Conservation (phyloP, 2,113 vertebrate genomes). For the Struthio camelus region DNA sequence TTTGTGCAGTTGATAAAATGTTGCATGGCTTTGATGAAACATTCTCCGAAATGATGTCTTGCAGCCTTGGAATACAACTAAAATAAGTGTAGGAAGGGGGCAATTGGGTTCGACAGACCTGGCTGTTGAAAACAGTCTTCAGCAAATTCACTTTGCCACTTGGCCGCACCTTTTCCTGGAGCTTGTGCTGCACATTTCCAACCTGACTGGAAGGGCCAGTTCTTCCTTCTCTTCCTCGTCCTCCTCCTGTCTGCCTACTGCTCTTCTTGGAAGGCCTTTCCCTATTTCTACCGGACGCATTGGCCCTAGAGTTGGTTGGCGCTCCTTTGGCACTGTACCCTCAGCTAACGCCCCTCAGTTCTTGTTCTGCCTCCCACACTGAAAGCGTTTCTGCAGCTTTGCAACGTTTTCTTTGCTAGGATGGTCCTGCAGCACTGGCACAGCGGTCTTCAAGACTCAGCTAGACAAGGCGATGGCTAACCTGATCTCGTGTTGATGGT, state of each 20-base stretch:
- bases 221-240: not conserved
- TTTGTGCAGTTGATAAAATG: not conserved
- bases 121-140: not conserved
- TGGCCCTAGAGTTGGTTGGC: not conserved
- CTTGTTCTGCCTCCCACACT: not conserved
- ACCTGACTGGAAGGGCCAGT: not conserved
- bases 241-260: not conserved
- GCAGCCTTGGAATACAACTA: not conserved
- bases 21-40: not conserved
- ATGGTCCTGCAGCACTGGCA: not conserved
- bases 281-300: not conserved
- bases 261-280: not conserved
- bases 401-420: not conserved
- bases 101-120: not conserved
- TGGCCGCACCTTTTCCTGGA: not conserved
- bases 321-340: not conserved
- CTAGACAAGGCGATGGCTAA: not conserved
- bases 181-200: accelerated
- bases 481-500: not conserved
- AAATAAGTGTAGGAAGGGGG: accelerated
- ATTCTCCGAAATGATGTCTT: not conserved
- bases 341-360: not conserved
- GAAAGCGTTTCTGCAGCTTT: not conserved
- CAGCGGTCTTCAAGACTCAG: not conserved
- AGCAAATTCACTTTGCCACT: not conserved